Evolutionary conservation across 2,888 invertebrate species (phyloP).

Genomic region (Gryllus longicercus): DNA sequence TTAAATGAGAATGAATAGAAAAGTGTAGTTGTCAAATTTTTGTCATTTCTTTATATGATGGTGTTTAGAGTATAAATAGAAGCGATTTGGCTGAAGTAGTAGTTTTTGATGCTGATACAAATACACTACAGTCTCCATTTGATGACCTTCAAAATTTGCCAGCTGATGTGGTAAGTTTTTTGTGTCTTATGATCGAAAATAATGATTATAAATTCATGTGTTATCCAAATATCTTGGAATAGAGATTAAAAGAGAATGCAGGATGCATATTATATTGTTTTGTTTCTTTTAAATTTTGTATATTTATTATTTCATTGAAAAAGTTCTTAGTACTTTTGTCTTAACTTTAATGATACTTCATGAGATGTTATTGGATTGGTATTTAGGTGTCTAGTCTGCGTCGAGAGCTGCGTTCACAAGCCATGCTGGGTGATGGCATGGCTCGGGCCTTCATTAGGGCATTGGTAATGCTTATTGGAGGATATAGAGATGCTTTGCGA

Average conservation of each 20-base stretch:
- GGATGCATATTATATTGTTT: no score
- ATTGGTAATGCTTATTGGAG: conserved; percentile 89
- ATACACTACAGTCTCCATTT: conserved; percentile 80
- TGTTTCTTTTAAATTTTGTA: no score
- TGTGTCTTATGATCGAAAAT: neutral
- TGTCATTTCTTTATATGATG: neutral
- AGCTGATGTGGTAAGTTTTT: conserved; percentile 71
- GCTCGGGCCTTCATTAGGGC: conserved; percentile 89
- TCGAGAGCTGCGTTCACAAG: conserved; percentile 70
- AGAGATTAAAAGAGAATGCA: no score
- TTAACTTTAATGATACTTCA: no score
- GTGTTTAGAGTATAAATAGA: conserved; percentile 66
- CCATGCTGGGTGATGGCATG: conserved; percentile 84
- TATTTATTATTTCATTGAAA: no score
- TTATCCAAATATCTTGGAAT: neutral
- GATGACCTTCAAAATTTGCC: conserved; percentile 88
- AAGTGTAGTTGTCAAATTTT: neutral
- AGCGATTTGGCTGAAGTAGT: conserved; percentile 92
- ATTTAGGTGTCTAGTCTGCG: conserved; percentile 68
- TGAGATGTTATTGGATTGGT: neutral
- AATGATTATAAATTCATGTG: neutral
- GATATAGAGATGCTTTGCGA: conserved; percentile 86
- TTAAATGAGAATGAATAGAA: conserved; percentile 20
- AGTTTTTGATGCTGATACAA: conserved; percentile 87
- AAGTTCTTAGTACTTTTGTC: no score